Evolutionary conservation across 2,888 invertebrate genomes (phyloP).

Genomic region (Yponomeuta cagnagella): DNA sequence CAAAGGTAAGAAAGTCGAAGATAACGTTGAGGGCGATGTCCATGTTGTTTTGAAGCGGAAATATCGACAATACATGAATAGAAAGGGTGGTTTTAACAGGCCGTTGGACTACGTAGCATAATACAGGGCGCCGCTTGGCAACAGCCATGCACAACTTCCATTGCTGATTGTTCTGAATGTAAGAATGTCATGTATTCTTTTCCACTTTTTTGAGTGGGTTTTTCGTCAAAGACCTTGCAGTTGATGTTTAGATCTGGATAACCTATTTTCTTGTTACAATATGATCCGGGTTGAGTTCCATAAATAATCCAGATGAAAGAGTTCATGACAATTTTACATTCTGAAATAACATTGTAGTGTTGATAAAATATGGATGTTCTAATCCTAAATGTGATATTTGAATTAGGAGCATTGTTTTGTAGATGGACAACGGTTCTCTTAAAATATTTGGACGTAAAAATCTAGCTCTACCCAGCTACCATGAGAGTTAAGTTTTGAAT

Average conservation of each 20-base stretch:
- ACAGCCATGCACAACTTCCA: conserved; percentile 17
- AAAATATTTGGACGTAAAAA: background rate
- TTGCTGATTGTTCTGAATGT: conserved; percentile 13
- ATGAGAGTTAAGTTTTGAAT: too few species aligned
- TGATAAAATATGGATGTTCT: conserved; percentile 13
- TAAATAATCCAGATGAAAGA: background rate
- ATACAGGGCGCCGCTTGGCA: conserved; percentile 24
- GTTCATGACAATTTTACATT: conserved; percentile 19
- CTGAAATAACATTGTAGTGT: conserved; percentile 28
- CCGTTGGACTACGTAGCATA: conserved; percentile 97
- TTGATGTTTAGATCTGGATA: background rate
- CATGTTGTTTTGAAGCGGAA: conserved; percentile 97
- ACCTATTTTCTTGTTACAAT: background rate
- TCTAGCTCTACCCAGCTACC: too few species aligned
- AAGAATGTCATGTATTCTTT: background rate
- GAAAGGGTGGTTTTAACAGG: conserved; percentile 98
- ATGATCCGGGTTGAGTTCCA: background rate
- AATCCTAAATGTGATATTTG: background rate
- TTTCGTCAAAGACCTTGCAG: background rate
- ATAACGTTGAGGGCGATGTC: conserved; percentile 95
- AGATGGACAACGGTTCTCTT: background rate
- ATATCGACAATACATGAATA: conserved; percentile 99
- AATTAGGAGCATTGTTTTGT: background rate
- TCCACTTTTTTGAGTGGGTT: conserved; percentile 16
- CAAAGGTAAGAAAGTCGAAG: conserved; percentile 96